Percentiles rank a stretch among this genome's conserved stretches.
These are phyloP conservation scores for Siderastrea radians DNA, from an alignment of 92 coral and sea anemone species.

Conservation along the genomic window DNA sequence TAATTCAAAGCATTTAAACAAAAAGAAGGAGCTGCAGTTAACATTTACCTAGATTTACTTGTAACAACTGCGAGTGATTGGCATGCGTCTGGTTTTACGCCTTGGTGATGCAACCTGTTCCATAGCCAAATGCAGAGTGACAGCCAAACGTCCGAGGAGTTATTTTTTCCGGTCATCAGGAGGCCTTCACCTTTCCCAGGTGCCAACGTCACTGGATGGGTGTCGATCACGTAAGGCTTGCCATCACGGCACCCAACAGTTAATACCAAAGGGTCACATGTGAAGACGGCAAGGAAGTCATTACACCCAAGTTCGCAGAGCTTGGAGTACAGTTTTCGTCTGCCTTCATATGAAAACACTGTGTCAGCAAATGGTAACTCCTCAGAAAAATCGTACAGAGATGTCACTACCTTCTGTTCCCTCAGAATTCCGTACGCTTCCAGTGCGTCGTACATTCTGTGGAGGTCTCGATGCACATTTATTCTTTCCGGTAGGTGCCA, in stretches of 20 bases:
- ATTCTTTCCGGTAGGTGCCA: constrained; percentile 36
- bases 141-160: too few relatives aligned
- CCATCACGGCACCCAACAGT: constrained; percentile 19
- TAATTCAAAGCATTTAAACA: too few relatives aligned
- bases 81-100: too few relatives aligned
- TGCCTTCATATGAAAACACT: constrained; percentile 43
- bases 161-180: not conserved
- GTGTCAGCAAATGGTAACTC: constrained; percentile 57
- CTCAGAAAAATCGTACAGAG: constrained; percentile 39
- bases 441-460: constrained; percentile 45
- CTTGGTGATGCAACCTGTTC: too few relatives aligned
- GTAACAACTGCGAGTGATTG: not conserved
- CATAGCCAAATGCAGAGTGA: too few relatives aligned
- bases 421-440: constrained; percentile 56
- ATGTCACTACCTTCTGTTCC: constrained; percentile 10
- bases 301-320: constrained; percentile 14
- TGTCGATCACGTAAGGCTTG: constrained; percentile 1
- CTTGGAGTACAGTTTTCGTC: constrained; percentile 33
- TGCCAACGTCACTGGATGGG: not conserved
- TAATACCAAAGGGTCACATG: constrained; percentile 9
- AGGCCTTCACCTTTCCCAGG: constrained; percentile 9
- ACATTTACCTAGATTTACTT: constrained; percentile 15
- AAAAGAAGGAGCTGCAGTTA: constrained; percentile 1
- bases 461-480: constrained; percentile 41
- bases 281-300: constrained; percentile 33